Evolutionary conservation across 2,888 invertebrate species (phyloP), one percentile per base, ranked within the genome.

Genomic region (Plagodis dolabraria): DNA sequence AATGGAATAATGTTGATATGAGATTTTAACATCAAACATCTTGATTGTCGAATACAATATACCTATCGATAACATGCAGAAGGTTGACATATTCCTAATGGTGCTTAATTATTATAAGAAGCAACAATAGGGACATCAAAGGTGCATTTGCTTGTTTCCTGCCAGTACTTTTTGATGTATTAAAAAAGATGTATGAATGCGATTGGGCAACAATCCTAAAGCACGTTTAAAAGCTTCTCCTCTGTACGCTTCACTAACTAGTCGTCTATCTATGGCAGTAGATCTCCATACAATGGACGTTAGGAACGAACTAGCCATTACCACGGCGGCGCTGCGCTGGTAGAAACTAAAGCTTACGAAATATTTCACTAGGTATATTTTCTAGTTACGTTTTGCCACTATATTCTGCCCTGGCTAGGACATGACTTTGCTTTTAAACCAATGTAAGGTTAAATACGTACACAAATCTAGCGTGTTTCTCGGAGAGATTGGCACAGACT

Each of bases 201-300:
- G 22, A 22, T 22, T 22, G 49, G 55, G 45, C n/a, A 10, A 45
- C 33, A 33, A 56, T 12, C 36, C 47, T n/a, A 40, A 40, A 40
- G 40, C 22, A 7, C 7, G 0, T 6, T 35, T 8, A 9, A 11
- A 45, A 35, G 33, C 36, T 35, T 10, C 33, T 11, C 40, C 9
- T 64, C 66, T 63, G 45, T 47, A 8, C 33, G 50, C 33, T 10
- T 12, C 52, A 5, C 42, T 11, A 11, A 8, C 12, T 7, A 5
- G 35, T 60, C 10, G 10, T 12, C 4, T 12, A 12, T 70, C 69
- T 69, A 46, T 67, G 60, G 2, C 47, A 49, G 34, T 34, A 52
- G 50, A 72, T 72, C 69, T 72, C 67, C 71, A 72, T 72, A 72
- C 71, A 72, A 72, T 72, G 59, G 65, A 58, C 65, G 68, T 65